Base-by-base conservation (phyloP, 2,888 invertebrate genomes). In the Stenoptilia bipunctidactyla region DNA sequence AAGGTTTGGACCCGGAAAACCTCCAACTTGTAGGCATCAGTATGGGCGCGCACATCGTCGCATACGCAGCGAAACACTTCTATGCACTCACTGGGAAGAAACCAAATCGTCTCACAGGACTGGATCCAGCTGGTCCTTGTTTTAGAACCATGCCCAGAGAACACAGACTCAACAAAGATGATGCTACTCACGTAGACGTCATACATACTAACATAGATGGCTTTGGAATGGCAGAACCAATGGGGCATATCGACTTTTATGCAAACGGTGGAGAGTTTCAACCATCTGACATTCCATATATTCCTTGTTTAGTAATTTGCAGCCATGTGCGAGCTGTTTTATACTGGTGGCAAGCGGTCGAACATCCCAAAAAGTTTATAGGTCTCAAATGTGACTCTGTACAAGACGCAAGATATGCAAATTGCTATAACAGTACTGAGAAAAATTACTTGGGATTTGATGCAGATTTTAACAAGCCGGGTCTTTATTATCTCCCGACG, bases 171-270 rank as follows among this genome's bases (percentile, higher is more conserved):
- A 52, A 57, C 3, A 44, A 49, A 1, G 53, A 62, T 0, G 79
- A 82, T 15, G 80, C 65, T 0, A 52, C 57, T 0, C 53, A 48
- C 38, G 77, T 82, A 0, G 80, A 82, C 33, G 52, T 77, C 0
- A 30, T 83, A 0, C 83, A 83, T 25, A 80, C 83, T 0, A 83
- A 83, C 41, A 82, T 83, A 1, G 83, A 83, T 15, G 83, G 82
- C 0, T 83, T 83, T 40, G 83, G 83, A 0, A 77, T 72, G 2
- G 79, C 83, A 0, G 74, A 80, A 38, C 51, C 59, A 0, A 34
- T 80, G 0, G 82, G 80, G 0, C 77, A 82, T 40, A 47, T 83
- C 0, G 83, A 83, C 30, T 68, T 70, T 34, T 83, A 83, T 30
- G 75, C 63, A 0, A 83, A 83, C 13, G 83, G 83, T 0, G 83